Evolutionary conservation across 2,888 invertebrate genomes (phyloP), one percentile per base, ranked within the genome.

Genomic region (Cosmopolites sordidus): DNA sequence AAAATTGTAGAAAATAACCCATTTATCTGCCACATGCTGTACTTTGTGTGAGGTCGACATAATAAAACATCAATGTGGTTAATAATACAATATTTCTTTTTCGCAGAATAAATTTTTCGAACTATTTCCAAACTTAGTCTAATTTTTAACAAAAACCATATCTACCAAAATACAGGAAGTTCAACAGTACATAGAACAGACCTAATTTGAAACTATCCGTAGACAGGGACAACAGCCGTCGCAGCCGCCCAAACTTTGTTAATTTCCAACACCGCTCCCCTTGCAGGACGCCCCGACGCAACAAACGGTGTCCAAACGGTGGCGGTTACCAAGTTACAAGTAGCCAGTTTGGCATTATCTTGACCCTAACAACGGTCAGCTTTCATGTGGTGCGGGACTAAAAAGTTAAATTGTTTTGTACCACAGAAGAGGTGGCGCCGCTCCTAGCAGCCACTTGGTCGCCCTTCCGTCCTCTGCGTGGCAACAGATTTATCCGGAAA

Each of bases 261-360:
- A 53, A 53, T 53, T 53, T 49, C 46, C 52, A 29, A 8, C 22
- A 8, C 8, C 22, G 8, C 8, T 8, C 22, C 22, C 22, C n/a
- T n/a, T n/a, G 29, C 43, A 40, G 43, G 27, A 18, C 53, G 18
- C 43, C n/a, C 33, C 33, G 12, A 9, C 43, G 48, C 48, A 42
- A 52, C 52, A 43, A 47, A 48, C 38, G 42, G 48, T 48, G 42
- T 41, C 51, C 29, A 41, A 37, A 33, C 46, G 15, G 27, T 29
- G 15, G 22, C 8, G 22, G 22, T 18, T 30, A 37, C 46, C 18
- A 47, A 52, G 47, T 52, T 52, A 48, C 52, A 42, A 48, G 40
- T 48, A 43, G 53, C 44, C 48, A 17, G 48, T 38, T 48, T 33
- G 52, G 52, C 46, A 48, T 53, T 48, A 53, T 53, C 53, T 48